Evolutionary conservation across 2,888 invertebrate genomes (phyloP).

Genomic region (Rotaria magnacalcarata): DNA sequence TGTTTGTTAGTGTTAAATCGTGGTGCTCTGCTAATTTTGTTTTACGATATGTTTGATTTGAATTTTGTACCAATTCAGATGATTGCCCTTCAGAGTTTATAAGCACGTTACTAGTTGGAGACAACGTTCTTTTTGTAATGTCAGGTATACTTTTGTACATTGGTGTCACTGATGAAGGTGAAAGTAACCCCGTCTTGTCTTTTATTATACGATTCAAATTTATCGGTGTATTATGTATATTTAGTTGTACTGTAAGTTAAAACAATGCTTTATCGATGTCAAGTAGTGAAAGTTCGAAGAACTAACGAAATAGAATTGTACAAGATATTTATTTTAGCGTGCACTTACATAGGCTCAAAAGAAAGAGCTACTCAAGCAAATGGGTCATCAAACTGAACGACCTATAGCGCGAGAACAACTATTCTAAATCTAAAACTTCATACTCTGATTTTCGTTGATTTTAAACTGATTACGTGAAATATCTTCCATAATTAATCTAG

Average conservation of each 20-base stretch:
- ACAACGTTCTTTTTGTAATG: neutral
- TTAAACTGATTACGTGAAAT: neutral
- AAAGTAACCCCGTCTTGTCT: neutral
- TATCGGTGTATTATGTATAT: neutral
- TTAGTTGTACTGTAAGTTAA: neutral
- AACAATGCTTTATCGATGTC: neutral
- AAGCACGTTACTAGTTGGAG: too few relatives aligned
- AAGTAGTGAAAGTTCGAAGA: neutral
- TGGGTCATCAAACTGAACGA: too few relatives aligned
- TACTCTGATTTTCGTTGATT: neutral
- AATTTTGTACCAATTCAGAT: neutral
- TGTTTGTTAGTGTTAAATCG: neutral
- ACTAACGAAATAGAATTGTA: too few relatives aligned
- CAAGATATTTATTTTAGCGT: too few relatives aligned
- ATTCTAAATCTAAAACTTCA: neutral
- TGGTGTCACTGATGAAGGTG: neutral
- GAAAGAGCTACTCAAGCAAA: too few relatives aligned
- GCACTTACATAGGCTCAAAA: too few relatives aligned
- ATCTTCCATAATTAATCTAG: conserved; percentile 14
- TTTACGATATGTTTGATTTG: neutral
- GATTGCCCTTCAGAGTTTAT: neutral
- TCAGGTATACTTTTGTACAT: neutral
- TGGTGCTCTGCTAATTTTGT: neutral
- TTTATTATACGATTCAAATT: neutral
- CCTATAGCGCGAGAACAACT: too few relatives aligned